Conservation (phyloP, 2,113 vertebrate genomes). For the human region DNA sequence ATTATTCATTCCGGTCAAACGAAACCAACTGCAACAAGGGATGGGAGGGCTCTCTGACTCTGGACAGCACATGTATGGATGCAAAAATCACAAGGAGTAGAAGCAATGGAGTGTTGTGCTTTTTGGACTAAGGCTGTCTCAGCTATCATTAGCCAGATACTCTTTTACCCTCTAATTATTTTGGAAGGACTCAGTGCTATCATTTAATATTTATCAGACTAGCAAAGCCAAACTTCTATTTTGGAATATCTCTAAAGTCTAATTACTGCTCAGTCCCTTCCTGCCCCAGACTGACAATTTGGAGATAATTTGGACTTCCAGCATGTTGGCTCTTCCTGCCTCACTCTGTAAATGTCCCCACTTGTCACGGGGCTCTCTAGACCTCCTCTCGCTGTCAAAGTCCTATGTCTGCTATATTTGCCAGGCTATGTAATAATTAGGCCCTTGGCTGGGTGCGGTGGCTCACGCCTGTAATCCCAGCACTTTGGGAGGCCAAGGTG, state of each 20-base stretch:
- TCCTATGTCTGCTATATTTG: background rate
- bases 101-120: slow-evolving; percentile 1
- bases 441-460: background rate
- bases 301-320: background rate
- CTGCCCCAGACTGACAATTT: background rate
- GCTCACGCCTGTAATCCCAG: no score
- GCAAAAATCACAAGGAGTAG: slow-evolving; percentile 19
- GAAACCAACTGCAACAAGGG: slow-evolving; percentile 48
- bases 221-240: background rate
- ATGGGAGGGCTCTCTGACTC: slow-evolving; percentile 33
- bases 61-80: background rate
- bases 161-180: background rate
- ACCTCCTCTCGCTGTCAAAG: background rate
- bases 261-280: background rate
- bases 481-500: no score
- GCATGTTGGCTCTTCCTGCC: background rate
- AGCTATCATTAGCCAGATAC: background rate
- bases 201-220: slow-evolving; percentile 28
- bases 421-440: background rate
- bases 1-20: slow-evolving; percentile 65
- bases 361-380: background rate
- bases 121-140: background rate
- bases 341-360: background rate
- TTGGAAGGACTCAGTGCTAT: background rate
- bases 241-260: background rate